phyloP scores from a whole-genome alignment of 1,140 invertebrate genomes.

The Frieseomelitta varia region DNA sequence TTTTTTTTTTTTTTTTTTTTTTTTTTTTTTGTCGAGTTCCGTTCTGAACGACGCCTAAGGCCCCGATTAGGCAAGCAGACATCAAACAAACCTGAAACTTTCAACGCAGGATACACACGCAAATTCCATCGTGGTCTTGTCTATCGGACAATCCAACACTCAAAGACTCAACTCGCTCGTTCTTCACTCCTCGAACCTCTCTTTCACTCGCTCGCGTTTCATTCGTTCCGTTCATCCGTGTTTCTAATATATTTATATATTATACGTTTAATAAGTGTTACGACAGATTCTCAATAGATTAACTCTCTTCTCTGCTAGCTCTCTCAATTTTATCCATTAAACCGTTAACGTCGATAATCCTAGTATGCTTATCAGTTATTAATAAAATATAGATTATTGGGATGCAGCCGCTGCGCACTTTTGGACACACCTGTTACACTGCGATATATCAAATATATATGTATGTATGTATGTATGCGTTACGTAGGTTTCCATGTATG shows the following conservation, averaged over 20 bases:
- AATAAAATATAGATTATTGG: slow-evolving; percentile 79
- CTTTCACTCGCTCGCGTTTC: slow-evolving; percentile 1
- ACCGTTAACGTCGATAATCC: slow-evolving; percentile 64
- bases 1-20: too few relatives aligned
- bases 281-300: slow-evolving; percentile 62
- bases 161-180: neutral
- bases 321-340: slow-evolving; percentile 38
- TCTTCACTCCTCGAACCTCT: slow-evolving; percentile 7
- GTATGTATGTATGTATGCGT: slow-evolving; percentile 52
- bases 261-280: slow-evolving; percentile 9
- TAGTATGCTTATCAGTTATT: slow-evolving; percentile 72
- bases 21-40: too few relatives aligned
- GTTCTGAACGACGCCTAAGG: slow-evolving; percentile 62
- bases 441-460: slow-evolving; percentile 80
- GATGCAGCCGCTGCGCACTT: slow-evolving; percentile 74
- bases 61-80: slow-evolving; percentile 63
- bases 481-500: slow-evolving; percentile 41
- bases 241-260: slow-evolving; percentile 23
- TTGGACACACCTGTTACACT: slow-evolving; percentile 77
- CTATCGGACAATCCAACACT: neutral
- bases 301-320: slow-evolving; percentile 51
- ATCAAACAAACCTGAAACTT: slow-evolving; percentile 33
- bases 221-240: slow-evolving; percentile 25
- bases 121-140: neutral
- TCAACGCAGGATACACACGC: slow-evolving; percentile 47